A percentile compares a stretch with the other conserved stretches of the same genome.
Evolutionary conservation across 1,140 invertebrate genomes (phyloP).

Genomic region (Mycetomoellerius zeteki): DNA sequence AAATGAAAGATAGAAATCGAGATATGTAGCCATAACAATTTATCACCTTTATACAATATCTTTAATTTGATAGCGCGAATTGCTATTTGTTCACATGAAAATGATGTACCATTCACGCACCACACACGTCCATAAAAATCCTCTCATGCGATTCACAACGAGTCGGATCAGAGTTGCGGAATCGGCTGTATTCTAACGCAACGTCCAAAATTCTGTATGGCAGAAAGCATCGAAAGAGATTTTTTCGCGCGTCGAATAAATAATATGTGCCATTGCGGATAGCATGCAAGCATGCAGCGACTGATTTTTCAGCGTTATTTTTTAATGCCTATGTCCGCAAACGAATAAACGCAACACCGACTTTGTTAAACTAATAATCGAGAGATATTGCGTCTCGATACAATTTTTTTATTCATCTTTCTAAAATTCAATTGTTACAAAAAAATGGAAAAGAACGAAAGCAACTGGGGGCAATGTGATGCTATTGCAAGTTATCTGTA

Average conservation of each 20-base stretch:
- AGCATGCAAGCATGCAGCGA: not conserved
- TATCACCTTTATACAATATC: not conserved
- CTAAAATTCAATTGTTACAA: conserved; percentile 33
- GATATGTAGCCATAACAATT: not conserved
- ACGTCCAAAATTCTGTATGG: not conserved
- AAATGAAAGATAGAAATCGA: not conserved
- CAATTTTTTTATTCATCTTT: conserved; percentile 29
- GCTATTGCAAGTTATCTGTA: not conserved
- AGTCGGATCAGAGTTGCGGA: not conserved
- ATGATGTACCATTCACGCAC: not conserved
- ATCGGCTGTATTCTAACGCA: not conserved
- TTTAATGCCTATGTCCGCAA: conserved; percentile 7
- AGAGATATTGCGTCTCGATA: conserved; percentile 5
- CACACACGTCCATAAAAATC: conserved; percentile 16
- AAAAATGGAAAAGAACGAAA: not conserved
- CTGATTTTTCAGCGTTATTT: conserved; percentile 15
- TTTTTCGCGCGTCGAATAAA: conserved; percentile 25
- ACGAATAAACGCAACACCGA: conserved; percentile 3
- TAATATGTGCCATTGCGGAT: not conserved
- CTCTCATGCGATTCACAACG: not conserved
- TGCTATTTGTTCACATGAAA: not conserved
- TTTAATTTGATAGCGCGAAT: not conserved
- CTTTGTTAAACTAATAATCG: conserved; percentile 35
- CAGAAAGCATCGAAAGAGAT: conserved; percentile 17
- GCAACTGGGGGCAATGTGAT: not conserved